Percentiles rank a stretch among this genome's conserved stretches.
phyloP scores from a whole-genome alignment of 2,113 vertebrate genomes.

The Garra rufa region DNA sequence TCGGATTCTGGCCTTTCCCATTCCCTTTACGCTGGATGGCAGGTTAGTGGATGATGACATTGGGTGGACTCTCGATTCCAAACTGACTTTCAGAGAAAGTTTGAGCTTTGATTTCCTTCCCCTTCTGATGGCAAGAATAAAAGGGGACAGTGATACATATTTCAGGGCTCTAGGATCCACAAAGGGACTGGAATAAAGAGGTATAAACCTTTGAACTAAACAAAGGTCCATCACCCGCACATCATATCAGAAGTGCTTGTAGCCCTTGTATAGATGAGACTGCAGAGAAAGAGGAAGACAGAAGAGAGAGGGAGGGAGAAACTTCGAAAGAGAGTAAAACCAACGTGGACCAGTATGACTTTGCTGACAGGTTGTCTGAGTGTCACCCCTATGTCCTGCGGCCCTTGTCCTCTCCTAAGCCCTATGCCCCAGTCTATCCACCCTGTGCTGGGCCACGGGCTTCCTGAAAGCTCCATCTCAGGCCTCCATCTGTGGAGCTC shows the following conservation, averaged over 20 bases:
- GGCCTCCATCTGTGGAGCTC: conserved; percentile 84
- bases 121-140: conserved; percentile 92
- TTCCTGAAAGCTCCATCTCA: conserved; percentile 79
- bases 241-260: conserved; percentile 85
- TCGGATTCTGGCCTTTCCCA: conserved; percentile 37
- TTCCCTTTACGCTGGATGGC: conserved; percentile 62
- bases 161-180: conserved; percentile 94
- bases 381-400: conserved; percentile 78
- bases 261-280: conserved; percentile 74
- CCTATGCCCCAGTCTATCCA: conserved; percentile 74
- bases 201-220: conserved; percentile 98
- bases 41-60: conserved; percentile 79
- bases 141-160: conserved; percentile 99
- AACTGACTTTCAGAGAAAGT: conserved; percentile 85
- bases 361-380: conserved; percentile 75
- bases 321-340: conserved; percentile 67
- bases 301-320: conserved; percentile 62
- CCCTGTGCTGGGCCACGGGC: conserved; percentile 74
- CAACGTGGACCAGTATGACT: conserved; percentile 78
- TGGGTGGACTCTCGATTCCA: conserved; percentile 83
- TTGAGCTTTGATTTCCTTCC: conserved; percentile 87
- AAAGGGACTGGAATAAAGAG: conserved; percentile 97
- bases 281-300: conserved; percentile 68
- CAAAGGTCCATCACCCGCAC: conserved; percentile 90
- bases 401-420: conserved; percentile 67